Evolutionary conservation across 2,113 vertebrate species (phyloP).

Genomic region (Poeciliopsis prolifica): DNA sequence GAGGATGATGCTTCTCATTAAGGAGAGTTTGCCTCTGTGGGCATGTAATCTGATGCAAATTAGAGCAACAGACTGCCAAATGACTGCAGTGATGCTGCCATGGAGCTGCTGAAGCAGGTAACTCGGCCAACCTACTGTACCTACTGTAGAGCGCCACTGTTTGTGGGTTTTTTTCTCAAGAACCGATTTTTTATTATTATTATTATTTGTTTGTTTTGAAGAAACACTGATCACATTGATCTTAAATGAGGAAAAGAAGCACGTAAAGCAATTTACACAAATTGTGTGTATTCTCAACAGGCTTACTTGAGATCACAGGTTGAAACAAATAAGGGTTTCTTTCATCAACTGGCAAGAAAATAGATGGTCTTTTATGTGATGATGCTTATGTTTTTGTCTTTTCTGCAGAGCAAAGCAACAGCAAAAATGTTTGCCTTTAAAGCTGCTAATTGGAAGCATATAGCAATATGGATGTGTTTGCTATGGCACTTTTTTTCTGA

Average conservation of each 20-base stretch:
- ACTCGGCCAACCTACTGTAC: conserved; percentile 24
- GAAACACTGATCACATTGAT: conserved; percentile 21
- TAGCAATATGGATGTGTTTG: no score
- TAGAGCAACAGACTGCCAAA: conserved; percentile 61
- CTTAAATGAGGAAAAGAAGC: conserved; percentile 12
- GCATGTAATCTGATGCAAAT: conserved; percentile 70
- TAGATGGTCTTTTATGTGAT: no score
- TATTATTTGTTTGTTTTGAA: conserved; percentile 11
- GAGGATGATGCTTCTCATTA: conserved; percentile 62
- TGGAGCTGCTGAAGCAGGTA: conserved; percentile 30
- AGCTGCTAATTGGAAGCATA: no score
- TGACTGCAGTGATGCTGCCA: conserved; percentile 42
- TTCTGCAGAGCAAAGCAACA: no score
- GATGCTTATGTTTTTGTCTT: no score
- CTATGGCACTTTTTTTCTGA: no score
- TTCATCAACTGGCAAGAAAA: no score
- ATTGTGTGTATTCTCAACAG: no score
- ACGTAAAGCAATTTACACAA: not conserved
- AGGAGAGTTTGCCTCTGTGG: conserved; percentile 57
- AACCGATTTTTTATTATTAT: conserved; percentile 6
- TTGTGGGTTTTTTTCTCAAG: not conserved
- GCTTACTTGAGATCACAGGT: no score
- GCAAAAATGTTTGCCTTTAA: no score
- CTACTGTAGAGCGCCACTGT: conserved; percentile 17
- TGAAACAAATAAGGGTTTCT: no score